A percentile compares a stretch with the other conserved stretches of the same genome.
Evolutionary conservation across 2,888 invertebrate genomes (phyloP).

Genomic region (Ceraclea dissimilis): DNA sequence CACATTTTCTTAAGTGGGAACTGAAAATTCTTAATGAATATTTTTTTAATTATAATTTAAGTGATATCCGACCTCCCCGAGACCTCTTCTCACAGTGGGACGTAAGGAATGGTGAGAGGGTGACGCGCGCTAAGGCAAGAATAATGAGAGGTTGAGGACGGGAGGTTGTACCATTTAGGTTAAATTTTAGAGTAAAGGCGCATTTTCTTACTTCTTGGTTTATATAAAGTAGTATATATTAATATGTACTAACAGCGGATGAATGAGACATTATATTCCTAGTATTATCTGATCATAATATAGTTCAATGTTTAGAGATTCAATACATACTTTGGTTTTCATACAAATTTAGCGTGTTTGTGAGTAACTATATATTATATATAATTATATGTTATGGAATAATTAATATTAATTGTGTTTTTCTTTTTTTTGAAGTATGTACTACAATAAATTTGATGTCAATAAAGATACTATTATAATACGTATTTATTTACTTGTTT

Average conservation of each 20-base stretch:
- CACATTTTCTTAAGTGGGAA: constrained; percentile 20
- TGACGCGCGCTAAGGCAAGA: background rate
- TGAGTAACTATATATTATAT: constrained; percentile 14
- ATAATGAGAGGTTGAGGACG: constrained; percentile 1
- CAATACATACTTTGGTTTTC: constrained; percentile 19
- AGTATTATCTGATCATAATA: constrained; percentile 4
- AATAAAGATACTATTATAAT: constrained; percentile 24
- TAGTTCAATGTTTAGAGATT: constrained; percentile 15
- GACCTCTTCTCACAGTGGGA: constrained; percentile 1
- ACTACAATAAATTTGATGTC: constrained; percentile 23
- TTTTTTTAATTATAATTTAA: constrained; percentile 22
- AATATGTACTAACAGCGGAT: constrained; percentile 20
- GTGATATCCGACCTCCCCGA: constrained; percentile 16
- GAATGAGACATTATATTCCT: constrained; percentile 17
- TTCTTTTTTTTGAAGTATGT: constrained; percentile 14
- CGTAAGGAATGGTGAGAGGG: background rate
- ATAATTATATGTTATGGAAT: constrained; percentile 9
- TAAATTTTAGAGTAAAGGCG: constrained; percentile 21
- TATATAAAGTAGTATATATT: constrained; percentile 13
- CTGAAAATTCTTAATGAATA: constrained; percentile 24
- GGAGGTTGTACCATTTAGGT: constrained; percentile 22
- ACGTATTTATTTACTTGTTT: constrained; percentile 1
- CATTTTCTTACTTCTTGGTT: constrained; percentile 21
- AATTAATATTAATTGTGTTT: constrained; percentile 16
- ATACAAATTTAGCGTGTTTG: constrained; percentile 23